Percentiles rank a stretch among this genome's conserved stretches.
phyloP scores from a whole-genome alignment of 1,140 invertebrate species.

The Drosophila pectinifera region DNA sequence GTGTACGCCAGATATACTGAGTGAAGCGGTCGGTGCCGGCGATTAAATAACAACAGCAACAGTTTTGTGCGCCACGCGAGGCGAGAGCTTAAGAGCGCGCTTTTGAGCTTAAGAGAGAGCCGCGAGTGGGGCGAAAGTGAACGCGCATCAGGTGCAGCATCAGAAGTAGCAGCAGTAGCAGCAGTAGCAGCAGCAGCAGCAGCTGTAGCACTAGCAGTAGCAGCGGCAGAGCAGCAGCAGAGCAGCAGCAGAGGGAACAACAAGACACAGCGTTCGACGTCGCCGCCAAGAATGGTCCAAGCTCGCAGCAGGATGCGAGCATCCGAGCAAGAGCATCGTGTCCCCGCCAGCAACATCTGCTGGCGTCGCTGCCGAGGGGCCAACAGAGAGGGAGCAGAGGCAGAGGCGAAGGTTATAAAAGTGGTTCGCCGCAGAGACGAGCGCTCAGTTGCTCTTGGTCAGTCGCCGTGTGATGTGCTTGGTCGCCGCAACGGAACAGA shows the following conservation, averaged over 20 bases:
- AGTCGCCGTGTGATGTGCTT: constrained; percentile 75
- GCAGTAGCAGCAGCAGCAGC: background rate
- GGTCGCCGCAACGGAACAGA: constrained; percentile 45
- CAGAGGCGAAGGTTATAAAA: constrained; percentile 69
- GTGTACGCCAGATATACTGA: constrained; percentile 44
- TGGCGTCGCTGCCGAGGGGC: constrained; percentile 45
- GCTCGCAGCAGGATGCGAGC: constrained; percentile 42
- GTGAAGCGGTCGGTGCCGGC: constrained; percentile 67
- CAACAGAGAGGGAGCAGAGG: constrained; percentile 7
- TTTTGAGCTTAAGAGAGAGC: constrained; percentile 5
- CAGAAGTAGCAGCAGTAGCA: constrained; percentile 17
- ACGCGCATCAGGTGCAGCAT: constrained; percentile 63
- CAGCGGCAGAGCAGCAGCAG: constrained; percentile 16
- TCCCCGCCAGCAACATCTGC: constrained; percentile 53
- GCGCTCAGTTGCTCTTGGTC: constrained; percentile 81
- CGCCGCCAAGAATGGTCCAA: constrained; percentile 75
- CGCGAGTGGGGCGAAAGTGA: constrained; percentile 40
- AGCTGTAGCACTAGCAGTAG: constrained; percentile 32
- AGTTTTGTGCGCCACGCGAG: constrained; percentile 75
- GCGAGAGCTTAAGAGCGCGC: constrained; percentile 17
- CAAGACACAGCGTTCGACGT: constrained; percentile 10
- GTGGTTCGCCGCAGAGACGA: constrained; percentile 76
- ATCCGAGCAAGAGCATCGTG: constrained; percentile 37
- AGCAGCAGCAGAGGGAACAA: constrained; percentile 18
- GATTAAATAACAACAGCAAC: constrained; percentile 81